Evolutionary conservation across 2,113 vertebrate genomes (phyloP).

Genomic region (Zosterops pallidus): DNA sequence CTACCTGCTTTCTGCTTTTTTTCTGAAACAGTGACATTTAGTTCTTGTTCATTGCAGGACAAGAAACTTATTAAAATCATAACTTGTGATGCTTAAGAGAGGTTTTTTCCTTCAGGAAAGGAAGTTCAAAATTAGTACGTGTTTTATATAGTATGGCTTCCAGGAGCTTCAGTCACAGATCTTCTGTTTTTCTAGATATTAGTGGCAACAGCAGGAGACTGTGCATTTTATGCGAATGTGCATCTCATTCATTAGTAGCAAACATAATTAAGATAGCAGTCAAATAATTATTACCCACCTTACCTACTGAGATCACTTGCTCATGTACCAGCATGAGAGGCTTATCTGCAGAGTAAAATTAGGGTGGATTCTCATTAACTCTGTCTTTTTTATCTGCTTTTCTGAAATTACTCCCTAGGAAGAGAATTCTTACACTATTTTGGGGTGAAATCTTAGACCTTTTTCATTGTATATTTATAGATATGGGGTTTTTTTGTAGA

Average conservation of each 20-base stretch:
- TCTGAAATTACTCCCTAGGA: background rate
- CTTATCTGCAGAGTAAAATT: background rate
- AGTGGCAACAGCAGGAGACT: background rate
- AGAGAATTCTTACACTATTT: background rate
- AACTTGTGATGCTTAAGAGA: background rate
- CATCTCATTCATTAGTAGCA: background rate
- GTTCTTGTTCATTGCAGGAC: background rate
- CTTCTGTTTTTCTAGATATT: background rate
- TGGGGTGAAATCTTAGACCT: background rate
- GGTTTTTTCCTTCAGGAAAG: background rate
- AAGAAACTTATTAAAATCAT: background rate
- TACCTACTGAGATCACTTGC: slow-evolving; percentile 29
- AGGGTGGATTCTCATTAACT: background rate
- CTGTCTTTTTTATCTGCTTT: background rate
- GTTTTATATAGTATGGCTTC: background rate
- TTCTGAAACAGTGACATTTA: background rate
- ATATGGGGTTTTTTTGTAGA: background rate
- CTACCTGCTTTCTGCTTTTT: background rate
- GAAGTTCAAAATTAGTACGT: background rate
- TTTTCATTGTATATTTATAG: background rate
- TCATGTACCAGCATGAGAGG: slow-evolving; percentile 4
- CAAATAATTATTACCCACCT: background rate
- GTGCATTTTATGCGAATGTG: slow-evolving; percentile 25
- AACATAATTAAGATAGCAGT: background rate
- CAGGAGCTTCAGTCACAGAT: background rate